Evolutionary conservation across 2,888 invertebrate genomes (phyloP).

Genomic region (Atethmia centrago): DNA sequence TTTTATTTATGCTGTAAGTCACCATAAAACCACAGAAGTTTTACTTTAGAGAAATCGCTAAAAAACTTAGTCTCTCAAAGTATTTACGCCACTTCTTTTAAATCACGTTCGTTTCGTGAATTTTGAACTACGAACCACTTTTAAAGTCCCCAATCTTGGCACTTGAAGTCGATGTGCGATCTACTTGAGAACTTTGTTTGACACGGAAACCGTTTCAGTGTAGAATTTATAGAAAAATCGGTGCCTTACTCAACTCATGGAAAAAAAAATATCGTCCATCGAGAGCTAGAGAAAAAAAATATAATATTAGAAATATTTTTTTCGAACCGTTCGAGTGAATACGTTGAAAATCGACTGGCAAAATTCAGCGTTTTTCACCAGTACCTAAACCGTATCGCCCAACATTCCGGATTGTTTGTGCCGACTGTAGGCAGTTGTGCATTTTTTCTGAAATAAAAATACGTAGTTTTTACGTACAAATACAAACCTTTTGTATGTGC

Average conservation of each 20-base stretch:
- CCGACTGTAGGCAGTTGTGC: constrained; percentile 48
- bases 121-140: constrained; percentile 57
- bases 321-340: constrained; percentile 16
- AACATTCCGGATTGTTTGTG: constrained; percentile 55
- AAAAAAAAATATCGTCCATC: constrained; percentile 1
- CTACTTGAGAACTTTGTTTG: constrained; percentile 70
- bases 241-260: neutral
- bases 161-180: constrained; percentile 64
- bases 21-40: neutral
- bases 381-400: constrained; percentile 35
- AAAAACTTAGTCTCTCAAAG: constrained; percentile 14
- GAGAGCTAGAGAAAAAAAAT: too few species aligned
- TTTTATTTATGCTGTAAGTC: too few species aligned
- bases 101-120: constrained; percentile 33
- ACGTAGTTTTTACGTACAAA: constrained; percentile 47
- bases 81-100: constrained; percentile 18
- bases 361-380: constrained; percentile 46
- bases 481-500: constrained; percentile 36
- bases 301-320: constrained; percentile 22
- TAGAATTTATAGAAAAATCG: constrained; percentile 44
- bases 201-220: constrained; percentile 77
- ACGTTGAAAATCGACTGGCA: constrained; percentile 36
- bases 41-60: neutral
- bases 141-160: constrained; percentile 60
- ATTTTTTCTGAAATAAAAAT: constrained; percentile 52